phyloP scores from a whole-genome alignment of 2,888 invertebrate genomes.

The Metellina segmentata region DNA sequence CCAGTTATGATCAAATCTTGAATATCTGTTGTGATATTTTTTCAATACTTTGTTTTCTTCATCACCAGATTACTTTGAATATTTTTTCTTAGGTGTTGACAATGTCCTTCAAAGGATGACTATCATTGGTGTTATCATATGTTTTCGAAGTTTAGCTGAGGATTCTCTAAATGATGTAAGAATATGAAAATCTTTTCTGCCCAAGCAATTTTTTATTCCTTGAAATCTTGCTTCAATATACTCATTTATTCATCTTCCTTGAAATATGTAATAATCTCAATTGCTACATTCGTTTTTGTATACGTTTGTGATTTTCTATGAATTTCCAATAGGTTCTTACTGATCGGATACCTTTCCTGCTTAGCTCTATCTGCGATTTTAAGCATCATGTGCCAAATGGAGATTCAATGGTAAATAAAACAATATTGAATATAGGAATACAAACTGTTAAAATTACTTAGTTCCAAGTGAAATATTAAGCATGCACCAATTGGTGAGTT shows the following conservation, averaged over 20 bases:
- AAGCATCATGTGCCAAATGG: conserved; percentile 93
- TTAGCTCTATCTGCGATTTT: conserved; percentile 96
- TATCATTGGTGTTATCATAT: conserved; percentile 97
- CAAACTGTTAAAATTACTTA: too few species aligned
- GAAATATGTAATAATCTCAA: not conserved
- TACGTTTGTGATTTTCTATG: conserved; percentile 40
- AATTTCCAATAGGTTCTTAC: conserved; percentile 84
- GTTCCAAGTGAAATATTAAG: too few species aligned
- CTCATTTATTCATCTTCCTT: not conserved
- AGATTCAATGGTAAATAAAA: conserved; percentile 84
- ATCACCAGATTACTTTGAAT: not conserved
- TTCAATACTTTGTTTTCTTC: conserved; percentile 25
- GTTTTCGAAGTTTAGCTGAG: conserved; percentile 96
- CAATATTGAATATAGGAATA: too few species aligned
- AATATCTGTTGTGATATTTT: not conserved
- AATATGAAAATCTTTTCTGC: not conserved
- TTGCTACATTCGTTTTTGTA: not conserved
- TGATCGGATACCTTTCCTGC: conserved; percentile 95
- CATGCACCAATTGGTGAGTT: too few species aligned
- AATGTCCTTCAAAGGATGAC: conserved; percentile 98
- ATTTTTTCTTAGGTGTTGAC: conserved; percentile 86
- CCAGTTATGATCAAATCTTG: too few species aligned
- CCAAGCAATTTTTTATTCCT: not conserved
- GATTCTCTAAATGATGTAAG: conserved; percentile 94
- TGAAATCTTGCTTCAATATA: not conserved